These are phyloP conservation scores for Percina caprodes DNA, from an alignment of 2,113 vertebrate genomes.

Conservation along the genomic window DNA sequence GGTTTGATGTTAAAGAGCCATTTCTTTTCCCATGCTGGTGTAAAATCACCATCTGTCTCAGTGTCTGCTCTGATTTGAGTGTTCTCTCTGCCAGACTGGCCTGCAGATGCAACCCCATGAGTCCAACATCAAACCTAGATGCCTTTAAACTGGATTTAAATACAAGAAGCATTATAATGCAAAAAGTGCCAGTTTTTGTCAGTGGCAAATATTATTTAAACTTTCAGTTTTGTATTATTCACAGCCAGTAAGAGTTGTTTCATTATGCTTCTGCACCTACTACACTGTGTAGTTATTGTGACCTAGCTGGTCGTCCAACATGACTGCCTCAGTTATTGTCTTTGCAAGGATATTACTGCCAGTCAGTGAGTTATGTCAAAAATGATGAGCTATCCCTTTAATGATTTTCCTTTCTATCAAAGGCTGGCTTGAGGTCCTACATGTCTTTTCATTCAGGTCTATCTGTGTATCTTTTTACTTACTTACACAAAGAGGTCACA, in stretches of 20 bases:
- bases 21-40: slow-evolving; percentile 59
- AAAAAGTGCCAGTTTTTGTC: not conserved
- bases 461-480: not conserved
- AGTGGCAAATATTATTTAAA: not conserved
- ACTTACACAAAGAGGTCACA: slow-evolving; percentile 9
- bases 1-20: slow-evolving; percentile 72
- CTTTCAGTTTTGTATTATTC: not conserved
- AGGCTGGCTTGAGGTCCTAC: not conserved
- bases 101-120: slow-evolving; percentile 3
- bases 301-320: not conserved
- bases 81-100: slow-evolving; percentile 39
- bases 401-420: not conserved
- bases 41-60: slow-evolving; percentile 73
- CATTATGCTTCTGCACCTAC: not conserved
- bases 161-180: not conserved
- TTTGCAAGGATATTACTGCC: not conserved
- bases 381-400: not conserved
- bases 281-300: not conserved
- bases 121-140: slow-evolving; percentile 10
- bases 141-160: not conserved
- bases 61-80: slow-evolving; percentile 62
- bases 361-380: not conserved
- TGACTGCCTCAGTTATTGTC: not conserved
- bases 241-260: not conserved
- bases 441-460: not conserved